Base-by-base conservation (phyloP, 2,888 invertebrate genomes). In the Metalampra italica region DNA sequence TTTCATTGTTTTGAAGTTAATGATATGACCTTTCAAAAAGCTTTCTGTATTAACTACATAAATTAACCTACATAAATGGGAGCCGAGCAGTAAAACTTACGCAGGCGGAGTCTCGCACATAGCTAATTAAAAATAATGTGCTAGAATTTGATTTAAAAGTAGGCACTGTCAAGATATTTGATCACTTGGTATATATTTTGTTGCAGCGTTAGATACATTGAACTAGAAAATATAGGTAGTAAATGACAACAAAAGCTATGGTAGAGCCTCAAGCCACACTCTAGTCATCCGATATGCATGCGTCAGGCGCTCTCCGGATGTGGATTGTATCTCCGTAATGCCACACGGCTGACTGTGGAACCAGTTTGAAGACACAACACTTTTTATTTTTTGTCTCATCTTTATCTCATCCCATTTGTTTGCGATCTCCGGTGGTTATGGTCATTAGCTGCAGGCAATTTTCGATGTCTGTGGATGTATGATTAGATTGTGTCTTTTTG, bases 261-360 rank as follows among this genome's bases (percentile, higher is more conserved):
- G 37, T 12, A 37, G 11, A 32, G 11, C 7, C 36, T 8, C 11
- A n/a, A 36, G 7, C 36, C 36, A n/a, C n/a, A 11, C 44, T 53
- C 51, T 53, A 43, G 44, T 45, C 44, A 45, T 45, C 34, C 44
- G 37, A 45, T 68, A 71, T 63, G 62, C 62, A 71, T 77, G 76
- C 78, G 77, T 78, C 78, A 80, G 64, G 65, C 1, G 3, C 12
- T 56, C 73, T 78, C 73, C 81, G 80, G 80, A 79, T 81, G 79
- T 80, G 77, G 78, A 67, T 61, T 70, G 70, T 72, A 60, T 64
- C 65, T 68, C 66, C 60, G 69, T 66, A 63, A 67, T 61, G 68
- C 71, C 72, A 75, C 69, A 68, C 70, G 57, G 52, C 63, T 62
- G 63, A 57, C 46, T 29, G 29, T 9, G 56, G 62, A 82, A 81